Conservation (phyloP, 2,888 invertebrate genomes). For the Epirrhoe tristata region DNA sequence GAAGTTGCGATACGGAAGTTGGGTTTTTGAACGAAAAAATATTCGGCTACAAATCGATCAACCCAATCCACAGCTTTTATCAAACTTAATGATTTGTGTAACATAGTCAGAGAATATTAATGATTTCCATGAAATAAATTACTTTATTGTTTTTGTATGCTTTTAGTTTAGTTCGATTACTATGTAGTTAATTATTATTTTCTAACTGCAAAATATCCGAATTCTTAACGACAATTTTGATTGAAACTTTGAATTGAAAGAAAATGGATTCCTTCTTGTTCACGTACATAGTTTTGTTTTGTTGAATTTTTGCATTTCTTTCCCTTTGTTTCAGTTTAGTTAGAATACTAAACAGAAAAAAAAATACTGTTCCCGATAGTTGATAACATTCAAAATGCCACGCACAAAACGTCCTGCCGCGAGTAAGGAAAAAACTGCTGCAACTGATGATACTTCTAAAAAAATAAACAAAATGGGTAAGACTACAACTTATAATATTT, state of each 20-base stretch:
- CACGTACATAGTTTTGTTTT: constrained; percentile 17
- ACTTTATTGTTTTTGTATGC: no score
- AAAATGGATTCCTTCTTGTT: constrained; percentile 59
- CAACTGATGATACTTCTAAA: constrained; percentile 63
- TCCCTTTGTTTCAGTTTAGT: neutral
- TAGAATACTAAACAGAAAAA: neutral
- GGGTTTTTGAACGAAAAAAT: constrained; percentile 1
- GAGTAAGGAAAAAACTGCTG: constrained; percentile 63
- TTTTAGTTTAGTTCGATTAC: no score
- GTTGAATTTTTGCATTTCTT: neutral
- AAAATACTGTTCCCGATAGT: constrained; percentile 6
- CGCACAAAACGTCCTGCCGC: constrained; percentile 74
- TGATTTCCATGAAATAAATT: no score
- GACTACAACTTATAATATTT: no score
- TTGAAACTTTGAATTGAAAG: no score
- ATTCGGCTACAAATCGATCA: neutral
- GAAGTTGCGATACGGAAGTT: no score
- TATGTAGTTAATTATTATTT: no score
- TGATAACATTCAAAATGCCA: constrained; percentile 63
- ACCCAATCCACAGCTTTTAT: no score
- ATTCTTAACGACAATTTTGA: neutral
- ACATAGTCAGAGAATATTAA: no score
- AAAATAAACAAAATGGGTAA: constrained; percentile 70
- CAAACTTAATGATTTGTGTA: no score
- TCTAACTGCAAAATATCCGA: neutral